Base-by-base conservation (phyloP, 2,888 invertebrate species). In the Euspilapteryx auroguttella region DNA sequence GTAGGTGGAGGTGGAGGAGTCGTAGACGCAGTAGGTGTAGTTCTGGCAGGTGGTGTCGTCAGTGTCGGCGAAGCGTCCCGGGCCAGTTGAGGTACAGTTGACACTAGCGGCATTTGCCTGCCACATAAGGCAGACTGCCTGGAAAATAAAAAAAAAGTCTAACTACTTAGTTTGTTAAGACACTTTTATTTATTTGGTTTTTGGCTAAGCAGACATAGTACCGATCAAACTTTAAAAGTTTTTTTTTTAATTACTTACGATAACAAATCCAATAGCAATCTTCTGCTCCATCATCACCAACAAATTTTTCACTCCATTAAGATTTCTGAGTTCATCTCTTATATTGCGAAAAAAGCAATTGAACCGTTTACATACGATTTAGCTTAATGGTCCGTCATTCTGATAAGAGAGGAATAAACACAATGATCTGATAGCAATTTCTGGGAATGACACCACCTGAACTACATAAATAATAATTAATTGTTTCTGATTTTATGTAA, bases 1-100 rank as follows among this genome's bases (percentile, higher is more conserved):
- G 33, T 50, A 69, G 13, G 42, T 36, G 21, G 32, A 34, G n/a
- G 32, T 47, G n/a, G 42, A 33, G 21, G 40, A 40, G 32, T 41
- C 37, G 32, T 43, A 51, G 21, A 59, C 48, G 37, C 77, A 77
- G 2, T 57, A 46, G 2, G 61, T 65, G 42, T 75, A 78, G 37
- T 59, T 64, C 36, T 57, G 39, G 40, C 75, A 75, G 20, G 58
- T 61, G 1, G 64, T 40, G 40, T 77, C 77, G 3, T 32, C 39
- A 1, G 55, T 41, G 32, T 75, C 59, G 1, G 63, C 49, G 36
- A 55, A 58, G 2, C 68, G 56, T 2, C 76, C 71, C 2, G 49
- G 49, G 3, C 49, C 53, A 0, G 47, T 40, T 1, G 44, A 34
- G 0, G 64, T 58, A 35, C 68, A 71, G 36, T 51, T 56, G 2